Conservation (phyloP, 2,888 invertebrate genomes). For the Amphiduros pacificus region DNA sequence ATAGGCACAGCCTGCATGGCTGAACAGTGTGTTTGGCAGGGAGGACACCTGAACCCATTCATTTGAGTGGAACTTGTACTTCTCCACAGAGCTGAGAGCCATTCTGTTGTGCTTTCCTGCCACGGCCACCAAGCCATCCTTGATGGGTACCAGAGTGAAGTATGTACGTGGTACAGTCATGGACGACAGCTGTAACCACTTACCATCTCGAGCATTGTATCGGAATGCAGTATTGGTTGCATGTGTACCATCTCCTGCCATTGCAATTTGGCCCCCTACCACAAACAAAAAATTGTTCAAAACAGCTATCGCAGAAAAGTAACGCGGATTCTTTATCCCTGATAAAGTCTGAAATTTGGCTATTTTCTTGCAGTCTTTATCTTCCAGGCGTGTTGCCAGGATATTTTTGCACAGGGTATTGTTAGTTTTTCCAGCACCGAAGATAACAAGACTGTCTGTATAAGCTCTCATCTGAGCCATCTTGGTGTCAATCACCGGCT, state of each 20-base stretch:
- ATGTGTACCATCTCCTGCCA: constrained; percentile 37
- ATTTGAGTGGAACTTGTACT: constrained; percentile 33
- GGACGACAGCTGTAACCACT: constrained; percentile 35
- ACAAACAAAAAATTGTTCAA: constrained; percentile 34
- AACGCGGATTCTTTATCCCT: constrained; percentile 27
- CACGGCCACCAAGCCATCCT: constrained; percentile 31
- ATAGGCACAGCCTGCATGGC: constrained; percentile 35
- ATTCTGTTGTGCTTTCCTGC: constrained; percentile 35
- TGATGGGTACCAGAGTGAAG: constrained; percentile 31
- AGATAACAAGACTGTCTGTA: constrained; percentile 29
- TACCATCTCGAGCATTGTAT: constrained; percentile 30
- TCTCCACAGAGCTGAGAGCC: constrained; percentile 32
- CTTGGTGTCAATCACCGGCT: constrained; percentile 27
- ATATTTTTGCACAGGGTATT: constrained; percentile 32
- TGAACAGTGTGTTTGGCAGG: constrained; percentile 32
- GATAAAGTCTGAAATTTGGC: constrained; percentile 20
- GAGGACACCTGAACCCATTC: constrained; percentile 30
- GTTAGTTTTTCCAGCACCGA: constrained; percentile 35
- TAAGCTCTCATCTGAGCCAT: constrained; percentile 32
- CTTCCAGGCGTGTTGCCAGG: constrained; percentile 25
- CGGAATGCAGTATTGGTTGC: constrained; percentile 36
- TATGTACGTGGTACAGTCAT: constrained; percentile 34
- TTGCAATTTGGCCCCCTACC: constrained; percentile 35
- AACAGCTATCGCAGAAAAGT: constrained; percentile 34
- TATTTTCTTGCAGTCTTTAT: constrained; percentile 18